Evolutionary conservation across 2,888 invertebrate genomes (phyloP).

Genomic region (Endomychus coccineus): DNA sequence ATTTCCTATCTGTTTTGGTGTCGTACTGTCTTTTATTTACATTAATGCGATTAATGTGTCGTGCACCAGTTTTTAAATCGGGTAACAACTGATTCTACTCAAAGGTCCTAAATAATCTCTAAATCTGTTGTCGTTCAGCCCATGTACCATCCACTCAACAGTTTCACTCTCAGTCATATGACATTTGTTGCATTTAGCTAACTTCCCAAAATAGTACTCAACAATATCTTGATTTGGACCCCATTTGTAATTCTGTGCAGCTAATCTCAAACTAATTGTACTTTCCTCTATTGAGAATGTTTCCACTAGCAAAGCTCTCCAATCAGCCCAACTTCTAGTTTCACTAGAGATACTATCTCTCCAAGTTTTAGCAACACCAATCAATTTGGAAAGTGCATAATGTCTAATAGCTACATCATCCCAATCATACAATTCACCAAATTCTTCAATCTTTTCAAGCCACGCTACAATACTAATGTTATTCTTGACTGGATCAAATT

Average conservation of each 20-base stretch:
- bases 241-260: conserved; percentile 19
- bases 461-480: conserved; percentile 16
- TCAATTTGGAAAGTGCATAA: conserved; percentile 21
- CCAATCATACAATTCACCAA: conserved; percentile 21
- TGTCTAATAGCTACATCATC: conserved; percentile 21
- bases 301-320: conserved; percentile 7
- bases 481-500: too few species aligned
- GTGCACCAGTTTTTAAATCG: background rate
- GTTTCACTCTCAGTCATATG: too few species aligned
- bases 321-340: conserved; percentile 8
- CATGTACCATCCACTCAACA: too few species aligned
- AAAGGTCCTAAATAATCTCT: too few species aligned
- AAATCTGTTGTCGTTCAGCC: too few species aligned
- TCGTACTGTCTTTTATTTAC: too few species aligned
- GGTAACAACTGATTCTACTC: conserved; percentile 19
- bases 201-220: too few species aligned
- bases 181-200: too few species aligned
- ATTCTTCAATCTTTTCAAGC: conserved; percentile 25
- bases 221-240: conserved; percentile 18
- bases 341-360: conserved; percentile 19
- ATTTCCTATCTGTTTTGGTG: too few species aligned
- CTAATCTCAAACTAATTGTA: conserved; percentile 9
- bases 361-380: conserved; percentile 25
- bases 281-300: conserved; percentile 5
- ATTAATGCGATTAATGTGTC: too few species aligned